These are phyloP conservation scores for Caenorhabditis sp. DNA, from an alignment of 2,888 invertebrate genomes.

Conservation along the genomic window DNA sequence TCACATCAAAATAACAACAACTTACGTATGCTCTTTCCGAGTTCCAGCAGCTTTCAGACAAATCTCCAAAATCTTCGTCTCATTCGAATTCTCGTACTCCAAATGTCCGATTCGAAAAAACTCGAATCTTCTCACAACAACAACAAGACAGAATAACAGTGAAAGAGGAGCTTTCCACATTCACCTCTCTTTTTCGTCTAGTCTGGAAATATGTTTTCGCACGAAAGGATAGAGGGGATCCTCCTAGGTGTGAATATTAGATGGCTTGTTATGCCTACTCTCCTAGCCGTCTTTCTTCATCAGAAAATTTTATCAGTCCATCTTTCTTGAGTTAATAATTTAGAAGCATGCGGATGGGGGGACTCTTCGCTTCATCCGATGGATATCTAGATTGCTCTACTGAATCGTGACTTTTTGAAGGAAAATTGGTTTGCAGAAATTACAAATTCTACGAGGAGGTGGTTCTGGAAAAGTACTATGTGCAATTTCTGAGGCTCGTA, in stretches of 20 bases:
- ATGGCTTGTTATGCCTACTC: slow-evolving; percentile 25
- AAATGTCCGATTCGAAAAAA: slow-evolving; percentile 59
- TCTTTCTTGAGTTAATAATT: slow-evolving; percentile 27
- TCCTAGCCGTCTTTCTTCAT: not conserved
- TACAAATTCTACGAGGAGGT: slow-evolving; percentile 22
- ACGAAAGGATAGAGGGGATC: not conserved
- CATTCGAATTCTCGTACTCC: slow-evolving; percentile 59
- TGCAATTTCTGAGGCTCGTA: no score
- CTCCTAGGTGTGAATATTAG: slow-evolving; percentile 17
- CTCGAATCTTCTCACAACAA: not conserved
- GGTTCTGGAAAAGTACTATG: no score
- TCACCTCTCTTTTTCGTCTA: not conserved
- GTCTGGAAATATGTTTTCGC: slow-evolving; percentile 9
- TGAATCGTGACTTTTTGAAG: slow-evolving; percentile 36
- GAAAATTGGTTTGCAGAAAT: slow-evolving; percentile 22
- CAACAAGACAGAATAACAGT: not conserved
- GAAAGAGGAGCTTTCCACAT: slow-evolving; percentile 2
- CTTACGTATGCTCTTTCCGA: slow-evolving; percentile 48
- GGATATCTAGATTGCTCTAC: slow-evolving; percentile 4
- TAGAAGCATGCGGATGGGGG: not conserved
- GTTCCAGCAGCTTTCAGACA: slow-evolving; percentile 47
- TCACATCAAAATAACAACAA: no score
- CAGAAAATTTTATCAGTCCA: slow-evolving; percentile 37
- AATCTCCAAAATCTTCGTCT: slow-evolving; percentile 57
- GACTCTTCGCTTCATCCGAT: not conserved